Percentiles rank a stretch among this genome's conserved stretches.
Evolutionary conservation across 2,797 vertebrate genomes (phyloP).

Genomic region (Furcifer pardalis): DNA sequence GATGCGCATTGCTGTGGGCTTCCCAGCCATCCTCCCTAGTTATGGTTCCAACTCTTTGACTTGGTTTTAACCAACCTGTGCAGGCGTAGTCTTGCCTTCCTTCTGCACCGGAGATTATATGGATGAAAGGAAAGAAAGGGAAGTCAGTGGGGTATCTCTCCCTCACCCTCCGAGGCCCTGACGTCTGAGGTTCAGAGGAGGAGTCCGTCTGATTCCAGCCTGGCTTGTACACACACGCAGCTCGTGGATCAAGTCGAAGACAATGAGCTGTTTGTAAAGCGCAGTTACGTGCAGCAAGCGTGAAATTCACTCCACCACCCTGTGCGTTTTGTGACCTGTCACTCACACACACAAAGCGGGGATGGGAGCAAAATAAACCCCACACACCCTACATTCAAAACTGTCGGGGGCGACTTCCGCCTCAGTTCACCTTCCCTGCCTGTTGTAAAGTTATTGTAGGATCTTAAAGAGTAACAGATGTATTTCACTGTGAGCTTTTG

Average conservation of each 20-base stretch:
- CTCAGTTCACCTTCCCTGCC: not conserved
- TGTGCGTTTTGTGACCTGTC: not conserved
- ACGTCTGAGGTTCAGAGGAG: constrained; percentile 55
- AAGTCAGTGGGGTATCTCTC: constrained; percentile 25
- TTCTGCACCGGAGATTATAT: constrained; percentile 5
- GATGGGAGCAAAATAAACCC: too few species aligned
- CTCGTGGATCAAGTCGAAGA: constrained; percentile 8
- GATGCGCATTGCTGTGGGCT: not conserved
- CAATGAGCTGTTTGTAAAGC: constrained; percentile 42
- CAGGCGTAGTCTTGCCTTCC: not conserved
- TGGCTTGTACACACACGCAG: constrained; percentile 50
- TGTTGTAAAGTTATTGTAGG: too few species aligned
- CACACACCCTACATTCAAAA: not conserved
- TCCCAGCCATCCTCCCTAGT: too few species aligned
- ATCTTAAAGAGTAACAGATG: too few species aligned
- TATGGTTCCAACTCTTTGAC: constrained; percentile 6
- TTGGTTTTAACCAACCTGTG: not conserved
- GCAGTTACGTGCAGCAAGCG: constrained; percentile 53
- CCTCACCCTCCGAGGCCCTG: constrained; percentile 35
- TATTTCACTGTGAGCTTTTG: too few species aligned
- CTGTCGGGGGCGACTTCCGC: too few species aligned
- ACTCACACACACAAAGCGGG: constrained; percentile 1
- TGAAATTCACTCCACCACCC: constrained; percentile 42
- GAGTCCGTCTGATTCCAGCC: constrained; percentile 31
- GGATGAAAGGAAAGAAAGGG: not conserved